Evolutionary conservation across 2,113 vertebrate species (phyloP), one percentile per base, ranked within the genome.

Genomic region (Sinocyclocheilus maitianheensis): DNA sequence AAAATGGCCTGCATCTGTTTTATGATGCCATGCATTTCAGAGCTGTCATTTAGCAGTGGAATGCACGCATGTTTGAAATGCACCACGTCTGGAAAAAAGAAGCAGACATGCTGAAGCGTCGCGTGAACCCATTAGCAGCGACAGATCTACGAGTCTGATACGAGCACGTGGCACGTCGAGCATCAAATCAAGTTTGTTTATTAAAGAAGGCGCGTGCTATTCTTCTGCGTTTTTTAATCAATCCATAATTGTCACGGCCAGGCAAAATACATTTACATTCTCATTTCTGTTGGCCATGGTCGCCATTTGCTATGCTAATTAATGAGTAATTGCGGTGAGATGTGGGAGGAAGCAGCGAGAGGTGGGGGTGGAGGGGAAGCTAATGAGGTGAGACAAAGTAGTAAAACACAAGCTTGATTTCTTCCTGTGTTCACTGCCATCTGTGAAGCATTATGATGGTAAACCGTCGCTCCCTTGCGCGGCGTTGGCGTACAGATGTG

Each of bases 311-410:
- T 86, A 80, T 87, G 87, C 85, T 89, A 89, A 90, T 88, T 85
- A 84, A 87, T 86, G 72, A 80, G 87, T 89, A 88, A 89, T 90
- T 85, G 76, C 87, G 89, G 88, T 87, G 84, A 90, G 88, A 88
- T 63, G 84, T 90, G 79, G 84, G 76, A 84, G 89, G 86, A 77
- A 81, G 86, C 76, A 46, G 84, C 77, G 85, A 90, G 87, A 86
- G 79, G 24, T 58, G 34, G 77, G 55, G 77, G 30, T 48, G 40
- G 24, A 51, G 63, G n/a, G 18, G 40, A 71, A 71, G 63, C 79
- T 90, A 89, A 89, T 87, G 88, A 88, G 85, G 84, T 81, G 83
- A 84, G 74, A 85, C 88, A 84, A 87, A 86, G 60, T 67, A 60
- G 37, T 48, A 71, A 82, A 72, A 76, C 78, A 69, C 55, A 62